phyloP scores from a whole-genome alignment of 2,797 vertebrate species.

The Natrix natrix region DNA sequence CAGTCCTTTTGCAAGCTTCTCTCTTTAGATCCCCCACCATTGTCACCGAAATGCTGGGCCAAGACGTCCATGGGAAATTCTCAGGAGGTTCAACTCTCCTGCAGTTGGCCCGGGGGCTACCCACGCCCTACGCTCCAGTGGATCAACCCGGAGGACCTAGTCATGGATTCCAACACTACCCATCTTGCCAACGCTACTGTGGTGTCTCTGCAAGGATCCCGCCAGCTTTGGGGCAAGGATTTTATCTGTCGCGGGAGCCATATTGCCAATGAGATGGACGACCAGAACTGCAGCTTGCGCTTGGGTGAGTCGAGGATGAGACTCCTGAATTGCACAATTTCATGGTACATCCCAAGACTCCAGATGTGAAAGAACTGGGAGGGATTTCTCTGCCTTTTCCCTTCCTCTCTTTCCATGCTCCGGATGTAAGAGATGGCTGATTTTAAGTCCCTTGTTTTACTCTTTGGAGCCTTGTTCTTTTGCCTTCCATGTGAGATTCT shows the following conservation, averaged over 20 bases:
- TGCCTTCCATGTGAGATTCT: neutral
- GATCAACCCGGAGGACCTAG: conserved; percentile 67
- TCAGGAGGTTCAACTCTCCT: conserved; percentile 72
- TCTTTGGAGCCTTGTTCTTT: neutral
- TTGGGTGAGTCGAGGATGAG: conserved; percentile 77
- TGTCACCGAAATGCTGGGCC: conserved; percentile 76
- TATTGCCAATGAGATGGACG: neutral
- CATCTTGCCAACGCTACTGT: conserved; percentile 55
- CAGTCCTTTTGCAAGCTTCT: conserved; percentile 18
- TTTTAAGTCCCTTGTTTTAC: neutral
- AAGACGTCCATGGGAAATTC: conserved; percentile 23
- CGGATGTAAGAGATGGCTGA: neutral
- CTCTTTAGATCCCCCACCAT: conserved; percentile 73
- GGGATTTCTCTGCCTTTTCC: neutral
- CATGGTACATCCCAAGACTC: neutral
- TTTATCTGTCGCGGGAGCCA: conserved; percentile 79
- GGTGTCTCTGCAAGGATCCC: conserved; percentile 72
- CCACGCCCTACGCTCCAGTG: conserved; percentile 81
- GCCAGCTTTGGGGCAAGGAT: conserved; percentile 69
- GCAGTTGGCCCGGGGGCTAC: conserved; percentile 82
- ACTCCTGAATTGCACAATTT: neutral
- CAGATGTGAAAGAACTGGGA: neutral
- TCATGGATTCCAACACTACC: conserved; percentile 43
- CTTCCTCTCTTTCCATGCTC: neutral
- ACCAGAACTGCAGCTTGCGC: conserved; percentile 73